Conservation (phyloP, 2,797 vertebrate genomes). For the Hozukius guyotensis region DNA sequence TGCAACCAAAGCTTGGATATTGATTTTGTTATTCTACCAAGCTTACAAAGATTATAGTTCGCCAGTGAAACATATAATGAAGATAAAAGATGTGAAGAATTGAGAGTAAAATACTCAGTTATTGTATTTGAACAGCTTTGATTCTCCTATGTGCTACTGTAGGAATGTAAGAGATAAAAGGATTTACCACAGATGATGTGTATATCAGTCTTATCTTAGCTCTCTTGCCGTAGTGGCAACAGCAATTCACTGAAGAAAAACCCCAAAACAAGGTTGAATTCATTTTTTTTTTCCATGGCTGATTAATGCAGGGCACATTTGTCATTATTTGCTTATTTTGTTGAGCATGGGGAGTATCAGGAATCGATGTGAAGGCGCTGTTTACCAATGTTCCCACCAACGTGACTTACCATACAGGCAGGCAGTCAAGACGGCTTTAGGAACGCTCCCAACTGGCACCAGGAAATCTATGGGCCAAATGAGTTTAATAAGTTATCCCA, state of each 20-base stretch:
- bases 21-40: slow-evolving; percentile 15
- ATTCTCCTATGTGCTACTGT: neutral
- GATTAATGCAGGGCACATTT: slow-evolving; percentile 51
- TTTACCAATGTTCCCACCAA: slow-evolving; percentile 66
- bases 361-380: slow-evolving; percentile 64
- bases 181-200: neutral
- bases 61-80: neutral
- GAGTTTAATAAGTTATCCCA: slow-evolving; percentile 81
- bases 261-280: slow-evolving; percentile 25
- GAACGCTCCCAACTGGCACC: slow-evolving; percentile 72
- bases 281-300: slow-evolving; percentile 6
- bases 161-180: neutral
- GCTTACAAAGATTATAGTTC: neutral
- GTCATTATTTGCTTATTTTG: slow-evolving; percentile 64
- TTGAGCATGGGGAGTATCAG: slow-evolving; percentile 55
- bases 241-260: neutral
- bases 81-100: neutral
- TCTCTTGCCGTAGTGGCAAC: neutral
- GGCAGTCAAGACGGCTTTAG: slow-evolving; percentile 64
- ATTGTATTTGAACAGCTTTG: neutral
- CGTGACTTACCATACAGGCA: slow-evolving; percentile 64
- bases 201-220: neutral
- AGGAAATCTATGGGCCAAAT: slow-evolving; percentile 77
- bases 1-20: slow-evolving; percentile 1
- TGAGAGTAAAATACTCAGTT: neutral